Conservation (phyloP, 2,113 vertebrate genomes). For the Muntiacus reevesi region DNA sequence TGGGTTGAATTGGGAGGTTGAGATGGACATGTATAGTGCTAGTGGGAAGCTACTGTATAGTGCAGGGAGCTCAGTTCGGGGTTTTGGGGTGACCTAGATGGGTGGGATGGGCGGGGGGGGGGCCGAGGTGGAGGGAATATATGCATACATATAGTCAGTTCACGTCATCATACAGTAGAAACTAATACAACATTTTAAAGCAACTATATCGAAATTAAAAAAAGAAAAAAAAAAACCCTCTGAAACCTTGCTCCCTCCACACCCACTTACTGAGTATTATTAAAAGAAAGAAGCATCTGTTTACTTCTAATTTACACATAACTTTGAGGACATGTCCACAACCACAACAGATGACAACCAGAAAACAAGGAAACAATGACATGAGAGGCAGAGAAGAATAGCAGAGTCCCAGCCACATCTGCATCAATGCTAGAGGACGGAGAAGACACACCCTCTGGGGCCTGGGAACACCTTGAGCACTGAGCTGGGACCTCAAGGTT, state of each 20-base stretch:
- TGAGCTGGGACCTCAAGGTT: not conserved
- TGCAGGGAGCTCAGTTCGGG: not conserved
- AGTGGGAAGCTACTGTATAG: not conserved
- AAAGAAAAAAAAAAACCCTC: not conserved
- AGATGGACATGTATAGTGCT: not conserved
- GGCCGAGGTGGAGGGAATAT: not conserved
- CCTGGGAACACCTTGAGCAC: not conserved
- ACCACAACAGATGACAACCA: not conserved
- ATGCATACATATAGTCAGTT: not conserved
- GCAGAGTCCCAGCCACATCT: not conserved
- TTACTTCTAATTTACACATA: not conserved
- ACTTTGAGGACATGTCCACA: not conserved
- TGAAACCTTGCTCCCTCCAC: not conserved
- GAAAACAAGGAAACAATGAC: not conserved
- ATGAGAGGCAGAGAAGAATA: not conserved
- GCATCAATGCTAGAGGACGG: fast-evolving
- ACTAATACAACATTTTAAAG: not conserved
- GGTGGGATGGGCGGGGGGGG: not conserved
- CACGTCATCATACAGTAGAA: not conserved
- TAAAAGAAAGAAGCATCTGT: not conserved
- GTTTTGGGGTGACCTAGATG: not conserved
- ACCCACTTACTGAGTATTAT: not conserved
- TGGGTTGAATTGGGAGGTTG: not conserved
- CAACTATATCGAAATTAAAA: not conserved
- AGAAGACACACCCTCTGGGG: not conserved